Evolutionary conservation across 2,797 vertebrate species (phyloP), one percentile per base, ranked within the genome.

Genomic region (Gymnopithys bicolor): DNA sequence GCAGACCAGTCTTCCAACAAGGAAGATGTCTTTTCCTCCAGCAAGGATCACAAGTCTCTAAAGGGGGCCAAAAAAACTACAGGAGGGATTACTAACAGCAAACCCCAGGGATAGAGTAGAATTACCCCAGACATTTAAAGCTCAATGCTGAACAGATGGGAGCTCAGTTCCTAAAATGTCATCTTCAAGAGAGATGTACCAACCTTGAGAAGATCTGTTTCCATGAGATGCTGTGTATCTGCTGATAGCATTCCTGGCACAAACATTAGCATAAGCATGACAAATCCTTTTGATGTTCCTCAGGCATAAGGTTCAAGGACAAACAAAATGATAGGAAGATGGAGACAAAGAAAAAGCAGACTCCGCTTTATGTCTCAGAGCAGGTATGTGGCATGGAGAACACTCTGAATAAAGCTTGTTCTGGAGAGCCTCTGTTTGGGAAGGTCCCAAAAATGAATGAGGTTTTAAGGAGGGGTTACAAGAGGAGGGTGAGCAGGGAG

Each of bases 391-490:
- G 71, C 22, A 9, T 1, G 24, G 84, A 83, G 56, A 70, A 33
- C 7, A 1, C 43, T 25, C 21, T 0, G 0, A 59, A n/a, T 22
- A 75, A 75, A 78, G n/a, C 71, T 17, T 32, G 56, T 52, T 49
- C 43, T 83, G 52, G 59, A 93, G 75, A 84, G 28, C 8, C 60
- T 87, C 2, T 4, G 28, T 39, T 88, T 90, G 87, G 89, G 93
- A 96, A 93, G 86, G 79, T 91, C 93, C 75, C 91, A 83, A 53
- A 85, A 92, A 41, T 9, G 21, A 87, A 46, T 67, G 87, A 93
- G 94, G 84, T 88, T 90, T 94, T 67, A 87, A 96, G 95, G 87
- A 95, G 87, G 89, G 87, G 87, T 74, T 92, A 37, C 49, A 11
- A 68, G 88, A 68, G 1, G 13, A 91, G 84, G 81, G 84, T 19